Base-by-base conservation (phyloP, 2,888 invertebrate genomes). In the Ochropleura leucogaster region DNA sequence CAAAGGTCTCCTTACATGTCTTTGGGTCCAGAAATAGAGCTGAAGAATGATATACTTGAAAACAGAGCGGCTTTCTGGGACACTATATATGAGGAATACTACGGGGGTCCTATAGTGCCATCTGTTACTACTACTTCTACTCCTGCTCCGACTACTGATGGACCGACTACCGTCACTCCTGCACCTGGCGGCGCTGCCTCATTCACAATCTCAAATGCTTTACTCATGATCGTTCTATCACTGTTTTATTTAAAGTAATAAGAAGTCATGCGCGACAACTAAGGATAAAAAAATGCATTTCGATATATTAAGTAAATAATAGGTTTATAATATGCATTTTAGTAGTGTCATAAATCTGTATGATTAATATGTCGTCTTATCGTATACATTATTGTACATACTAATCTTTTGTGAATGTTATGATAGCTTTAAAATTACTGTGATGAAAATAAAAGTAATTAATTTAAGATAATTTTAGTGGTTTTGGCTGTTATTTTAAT, bases 21-120 rank as follows among this genome's bases (percentile, higher is more conserved):
- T 0, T 72, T 93, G 4, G 89, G 89, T 5, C 51, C 73, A 5
- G 75, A 81, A 18, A 66, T 90, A 44, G 82, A 88, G 64, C 66
- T 93, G 46, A 74, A 60, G 12, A 16, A 72, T 65, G 77, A 64
- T 80, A 84, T 12, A 73, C 79, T 91, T 42, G 77, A 86, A 46
- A 62, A 81, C 9, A 84, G 91, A 6, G 79, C 82, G 5, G 69
- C 67, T 3, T 88, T 92, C 76, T 93, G 92, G 92, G 90, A 92
- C 51, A 72, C 72, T 18, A 89, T 93, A 14, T 93, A 92, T 63
- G 83, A 87, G 0, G 76, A 83, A 62, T 83, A 91, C 72, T 91
- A 91, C 51, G 77, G 85, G 3, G 79, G 72, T 0, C 91, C 92
- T 6, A 71, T 84, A n/a, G 74, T 91, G 0, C 91, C 91, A 0